These are phyloP conservation scores for Spermophilus dauricus DNA, from an alignment of 2,113 vertebrate genomes.

Conservation along the genomic window DNA sequence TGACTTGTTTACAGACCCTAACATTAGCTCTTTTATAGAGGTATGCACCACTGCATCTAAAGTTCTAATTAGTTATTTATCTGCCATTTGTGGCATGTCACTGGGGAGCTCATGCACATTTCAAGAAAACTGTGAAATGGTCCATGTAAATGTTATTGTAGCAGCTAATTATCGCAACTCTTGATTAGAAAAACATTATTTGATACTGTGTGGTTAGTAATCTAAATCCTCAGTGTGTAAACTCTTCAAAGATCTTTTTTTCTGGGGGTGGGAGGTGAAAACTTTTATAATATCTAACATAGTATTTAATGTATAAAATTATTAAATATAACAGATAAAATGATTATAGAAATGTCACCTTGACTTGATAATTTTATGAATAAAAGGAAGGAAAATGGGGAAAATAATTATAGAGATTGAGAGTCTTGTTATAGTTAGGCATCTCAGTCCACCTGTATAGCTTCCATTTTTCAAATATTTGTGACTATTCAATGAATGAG, in stretches of 20 bases:
- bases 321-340: slow-evolving; percentile 27
- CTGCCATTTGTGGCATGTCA: not conserved
- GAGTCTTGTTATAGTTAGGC: not conserved
- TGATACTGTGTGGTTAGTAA: not conserved
- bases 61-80: slow-evolving; percentile 40
- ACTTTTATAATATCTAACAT: slow-evolving; percentile 17
- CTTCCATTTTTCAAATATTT: slow-evolving; percentile 43
- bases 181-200: not conserved
- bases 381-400: not conserved
- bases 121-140: not conserved
- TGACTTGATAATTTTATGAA: not conserved
- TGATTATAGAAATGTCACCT: not conserved
- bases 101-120: not conserved
- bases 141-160: not conserved
- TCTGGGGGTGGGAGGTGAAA: not conserved
- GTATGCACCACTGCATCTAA: not conserved
- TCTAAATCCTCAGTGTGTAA: not conserved
- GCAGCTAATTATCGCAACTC: not conserved
- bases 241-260: not conserved
- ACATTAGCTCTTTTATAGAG: not conserved
- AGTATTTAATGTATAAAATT: not conserved
- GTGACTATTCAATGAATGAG: not conserved
- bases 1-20: too few relatives aligned
- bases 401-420: not conserved
- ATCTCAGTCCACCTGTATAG: not conserved